Conservation (phyloP, 2,797 vertebrate genomes). For the Sus cebifrons region DNA sequence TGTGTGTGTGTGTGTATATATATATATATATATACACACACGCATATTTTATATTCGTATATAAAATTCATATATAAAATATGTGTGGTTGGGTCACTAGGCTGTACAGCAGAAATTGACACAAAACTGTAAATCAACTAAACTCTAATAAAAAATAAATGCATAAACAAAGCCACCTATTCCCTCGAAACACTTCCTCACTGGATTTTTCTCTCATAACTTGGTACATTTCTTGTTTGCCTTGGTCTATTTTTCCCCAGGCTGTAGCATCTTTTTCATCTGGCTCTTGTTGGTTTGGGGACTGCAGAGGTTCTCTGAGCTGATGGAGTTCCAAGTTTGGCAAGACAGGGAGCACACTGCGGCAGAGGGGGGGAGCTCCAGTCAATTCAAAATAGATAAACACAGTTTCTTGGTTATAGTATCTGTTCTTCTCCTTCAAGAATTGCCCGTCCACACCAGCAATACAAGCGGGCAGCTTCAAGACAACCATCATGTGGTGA, state of each 20-base stretch:
- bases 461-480: neutral
- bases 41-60: too few species aligned
- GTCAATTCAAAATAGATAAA: neutral
- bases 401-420: neutral
- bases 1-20: too few species aligned
- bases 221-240: neutral
- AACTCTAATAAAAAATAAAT: too few species aligned
- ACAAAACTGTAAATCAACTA: too few species aligned
- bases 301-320: neutral
- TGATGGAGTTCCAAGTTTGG: neutral
- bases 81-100: too few species aligned
- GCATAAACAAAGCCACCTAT: neutral
- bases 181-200: neutral
- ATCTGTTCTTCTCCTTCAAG: neutral
- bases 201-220: neutral
- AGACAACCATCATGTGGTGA: neutral
- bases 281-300: neutral
- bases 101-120: too few species aligned
- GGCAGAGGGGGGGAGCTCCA: neutral
- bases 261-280: neutral
- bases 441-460: neutral
- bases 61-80: too few species aligned
- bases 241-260: too few species aligned
- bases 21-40: too few species aligned
- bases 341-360: neutral